A percentile compares a stretch with the other conserved stretches of the same genome.
Conservation (phyloP, 2,797 vertebrate species). For the Eulemur mongoz region DNA sequence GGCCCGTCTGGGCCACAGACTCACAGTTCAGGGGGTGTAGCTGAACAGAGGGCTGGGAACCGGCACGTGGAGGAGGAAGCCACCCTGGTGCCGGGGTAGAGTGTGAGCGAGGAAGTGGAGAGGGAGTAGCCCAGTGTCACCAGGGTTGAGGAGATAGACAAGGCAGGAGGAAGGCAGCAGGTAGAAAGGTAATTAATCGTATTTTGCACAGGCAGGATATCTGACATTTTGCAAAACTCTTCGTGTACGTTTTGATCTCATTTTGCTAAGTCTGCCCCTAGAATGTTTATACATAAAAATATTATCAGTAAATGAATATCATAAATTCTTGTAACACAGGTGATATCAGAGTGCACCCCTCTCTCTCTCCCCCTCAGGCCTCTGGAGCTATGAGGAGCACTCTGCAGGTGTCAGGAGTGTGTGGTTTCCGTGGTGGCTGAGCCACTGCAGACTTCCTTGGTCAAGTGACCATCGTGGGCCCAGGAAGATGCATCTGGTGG, state of each 20-base stretch:
- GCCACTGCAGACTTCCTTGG: background rate
- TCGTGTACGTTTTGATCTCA: background rate
- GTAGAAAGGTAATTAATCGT: background rate
- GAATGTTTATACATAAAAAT: background rate
- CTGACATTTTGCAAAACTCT: background rate
- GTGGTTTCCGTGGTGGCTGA: background rate
- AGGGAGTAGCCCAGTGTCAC: background rate
- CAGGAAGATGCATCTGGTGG: background rate
- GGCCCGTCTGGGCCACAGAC: background rate
- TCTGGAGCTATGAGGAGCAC: background rate
- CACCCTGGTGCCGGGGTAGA: background rate
- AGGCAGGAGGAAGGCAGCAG: background rate
- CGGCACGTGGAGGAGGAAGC: background rate
- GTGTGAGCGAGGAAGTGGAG: rapidly evolving
- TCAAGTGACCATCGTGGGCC: background rate
- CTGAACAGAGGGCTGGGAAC: background rate
- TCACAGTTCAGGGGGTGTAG: background rate
- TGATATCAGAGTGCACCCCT: background rate
- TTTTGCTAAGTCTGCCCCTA: background rate
- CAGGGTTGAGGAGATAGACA: background rate
- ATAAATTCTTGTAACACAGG: background rate
- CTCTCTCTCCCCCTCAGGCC: no score
- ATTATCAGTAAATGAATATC: background rate
- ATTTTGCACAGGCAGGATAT: background rate
- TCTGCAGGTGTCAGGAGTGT: background rate